Evolutionary conservation across 1,140 invertebrate species (phyloP), one percentile per base, ranked within the genome.

Genomic region (Drosophila kurseongensis): DNA sequence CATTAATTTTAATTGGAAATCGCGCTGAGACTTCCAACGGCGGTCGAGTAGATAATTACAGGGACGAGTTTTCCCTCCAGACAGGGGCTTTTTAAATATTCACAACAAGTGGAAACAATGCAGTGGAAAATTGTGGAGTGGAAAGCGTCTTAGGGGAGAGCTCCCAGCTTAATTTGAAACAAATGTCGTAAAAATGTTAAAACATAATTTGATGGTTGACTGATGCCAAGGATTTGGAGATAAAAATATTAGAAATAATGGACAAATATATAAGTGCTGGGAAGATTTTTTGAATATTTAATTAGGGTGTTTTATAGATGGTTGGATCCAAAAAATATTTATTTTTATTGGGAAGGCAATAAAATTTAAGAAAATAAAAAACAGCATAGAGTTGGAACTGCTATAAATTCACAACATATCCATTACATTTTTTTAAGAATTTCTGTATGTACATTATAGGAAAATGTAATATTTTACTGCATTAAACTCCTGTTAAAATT

Each of bases 1-100:
- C 83, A 88, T 88, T 88, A 88, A 88, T 88, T 88, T 88, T 88
- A 88, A 88, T 88, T 88, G 84, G 83, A 88, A 88, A 88, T 83
- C 82, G 79, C 72, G 60, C 80, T 61, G 67, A 89, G 84, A 76
- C 63, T 79, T 62, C 78, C 61, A 62, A 56, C 61, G 74, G 62
- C 67, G 84, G 71, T 80, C 79, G 63, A 88, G 75, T 75, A 88
- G 83, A 88, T 88, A 89, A 88, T 88, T 88, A 88, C 80, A 62
- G 62, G 62, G 62, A 81, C 55, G 66, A 16, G 47, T 66, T 36
- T 7, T 42, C 36, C 75, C 61, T 50, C 50, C 36, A 63, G 71
- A 69, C 27, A 23, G 23, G 18, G 32, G 14, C 82, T 77, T 62
- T 73, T 86, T 72, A 83, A 83, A 82, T 77, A 88, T 83, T 73